Conservation (phyloP, 2,797 vertebrate species). For the Myiotriccus ornatus region DNA sequence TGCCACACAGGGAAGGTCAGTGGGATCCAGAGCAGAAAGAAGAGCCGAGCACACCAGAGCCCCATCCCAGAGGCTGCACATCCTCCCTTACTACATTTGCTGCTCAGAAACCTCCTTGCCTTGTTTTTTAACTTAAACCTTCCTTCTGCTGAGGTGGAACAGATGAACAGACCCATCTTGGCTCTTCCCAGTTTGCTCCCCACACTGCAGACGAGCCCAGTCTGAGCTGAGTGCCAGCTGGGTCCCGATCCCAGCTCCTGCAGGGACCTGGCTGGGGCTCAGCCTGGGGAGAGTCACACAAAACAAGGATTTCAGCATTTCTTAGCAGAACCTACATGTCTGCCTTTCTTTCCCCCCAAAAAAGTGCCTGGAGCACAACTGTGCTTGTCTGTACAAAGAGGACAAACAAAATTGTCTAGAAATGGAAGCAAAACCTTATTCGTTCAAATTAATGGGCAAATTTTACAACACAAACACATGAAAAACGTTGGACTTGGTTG, state of each 20-base stretch:
- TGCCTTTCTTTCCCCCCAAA: accelerated
- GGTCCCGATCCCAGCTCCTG: background rate
- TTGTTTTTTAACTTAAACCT: background rate
- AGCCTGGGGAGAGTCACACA: background rate
- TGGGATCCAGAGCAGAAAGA: background rate
- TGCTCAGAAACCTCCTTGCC: background rate
- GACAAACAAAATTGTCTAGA: background rate
- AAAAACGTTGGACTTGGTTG: background rate
- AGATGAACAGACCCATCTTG: background rate
- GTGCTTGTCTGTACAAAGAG: background rate
- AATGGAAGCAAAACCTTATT: conserved; percentile 3
- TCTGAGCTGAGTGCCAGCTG: background rate
- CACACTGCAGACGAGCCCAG: accelerated
- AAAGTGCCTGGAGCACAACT: background rate
- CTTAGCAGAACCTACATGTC: background rate
- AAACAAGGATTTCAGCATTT: background rate
- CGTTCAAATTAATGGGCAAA: background rate
- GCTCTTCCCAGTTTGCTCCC: background rate
- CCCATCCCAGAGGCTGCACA: background rate
- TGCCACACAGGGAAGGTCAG: background rate
- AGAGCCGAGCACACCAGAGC: background rate
- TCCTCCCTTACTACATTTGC: background rate
- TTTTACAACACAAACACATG: background rate
- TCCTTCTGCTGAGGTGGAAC: background rate
- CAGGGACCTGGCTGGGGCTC: background rate